Evolutionary conservation across 2,888 invertebrate genomes (phyloP).

Genomic region (Octodonta nipae): DNA sequence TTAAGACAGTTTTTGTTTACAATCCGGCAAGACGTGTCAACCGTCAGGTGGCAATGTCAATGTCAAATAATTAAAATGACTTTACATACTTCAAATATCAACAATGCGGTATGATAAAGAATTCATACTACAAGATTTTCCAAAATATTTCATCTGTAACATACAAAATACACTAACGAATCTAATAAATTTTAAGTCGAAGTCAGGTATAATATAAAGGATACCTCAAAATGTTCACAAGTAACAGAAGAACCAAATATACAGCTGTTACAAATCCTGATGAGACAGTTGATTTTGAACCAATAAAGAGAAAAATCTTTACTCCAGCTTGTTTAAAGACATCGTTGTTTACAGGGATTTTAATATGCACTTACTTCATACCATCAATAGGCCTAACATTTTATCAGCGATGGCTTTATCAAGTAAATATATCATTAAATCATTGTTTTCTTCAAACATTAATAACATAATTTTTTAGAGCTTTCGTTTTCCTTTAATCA

Average conservation of each 20-base stretch:
- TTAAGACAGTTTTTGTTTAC: no score
- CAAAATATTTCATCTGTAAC: no score
- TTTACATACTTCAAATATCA: no score
- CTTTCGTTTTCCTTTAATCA: slow-evolving; percentile 75
- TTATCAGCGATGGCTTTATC: slow-evolving; percentile 86
- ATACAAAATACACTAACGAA: no score
- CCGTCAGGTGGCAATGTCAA: no score
- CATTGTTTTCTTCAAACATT: not conserved
- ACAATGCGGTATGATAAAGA: no score
- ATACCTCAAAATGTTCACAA: not conserved
- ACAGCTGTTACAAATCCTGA: slow-evolving; percentile 13
- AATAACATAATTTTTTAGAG: slow-evolving; percentile 43
- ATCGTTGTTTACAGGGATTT: slow-evolving; percentile 30
- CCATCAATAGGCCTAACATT: slow-evolving; percentile 92
- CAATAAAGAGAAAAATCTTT: slow-evolving; percentile 24
- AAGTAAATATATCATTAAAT: slow-evolving; percentile 40
- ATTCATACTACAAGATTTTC: no score
- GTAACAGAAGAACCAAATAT: slow-evolving; percentile 13
- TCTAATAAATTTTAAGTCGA: no score
- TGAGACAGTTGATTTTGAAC: slow-evolving; percentile 24
- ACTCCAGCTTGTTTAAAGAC: slow-evolving; percentile 30
- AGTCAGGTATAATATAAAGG: no score
- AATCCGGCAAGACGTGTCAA: no score
- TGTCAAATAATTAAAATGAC: no score
- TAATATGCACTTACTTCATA: slow-evolving; percentile 74